Conservation (phyloP, 2,888 invertebrate species). For the Apotomis turbidana region DNA sequence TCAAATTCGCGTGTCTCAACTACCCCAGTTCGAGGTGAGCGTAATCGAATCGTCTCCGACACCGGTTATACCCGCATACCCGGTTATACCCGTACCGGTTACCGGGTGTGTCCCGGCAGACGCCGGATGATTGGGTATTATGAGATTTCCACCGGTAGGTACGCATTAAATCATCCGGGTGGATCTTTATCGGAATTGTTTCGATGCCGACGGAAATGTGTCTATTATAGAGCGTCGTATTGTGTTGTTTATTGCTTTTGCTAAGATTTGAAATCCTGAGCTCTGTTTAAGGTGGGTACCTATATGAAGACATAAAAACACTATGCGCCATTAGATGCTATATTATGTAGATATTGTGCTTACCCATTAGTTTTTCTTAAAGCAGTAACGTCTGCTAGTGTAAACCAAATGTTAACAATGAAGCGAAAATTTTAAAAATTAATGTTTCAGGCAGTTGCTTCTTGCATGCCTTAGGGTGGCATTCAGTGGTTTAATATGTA, state of each 20-base stretch:
- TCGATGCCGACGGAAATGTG: slow-evolving; percentile 50
- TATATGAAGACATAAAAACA: too few relatives aligned
- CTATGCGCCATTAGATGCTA: too few relatives aligned
- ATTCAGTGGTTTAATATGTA: too few relatives aligned
- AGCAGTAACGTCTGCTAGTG: too few relatives aligned
- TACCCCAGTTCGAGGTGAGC: slow-evolving; percentile 45
- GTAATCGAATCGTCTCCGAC: slow-evolving; percentile 56
- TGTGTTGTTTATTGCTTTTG: slow-evolving; percentile 3
- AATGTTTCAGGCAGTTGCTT: too few relatives aligned
- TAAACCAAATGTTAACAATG: too few relatives aligned
- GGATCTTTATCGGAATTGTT: slow-evolving; percentile 50
- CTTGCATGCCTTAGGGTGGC: too few relatives aligned
- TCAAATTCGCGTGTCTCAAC: slow-evolving; percentile 24
- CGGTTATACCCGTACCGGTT: slow-evolving; percentile 10
- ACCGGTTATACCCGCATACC: slow-evolving; percentile 45
- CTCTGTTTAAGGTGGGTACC: too few relatives aligned
- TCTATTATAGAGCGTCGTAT: slow-evolving; percentile 46
- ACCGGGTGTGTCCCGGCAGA: slow-evolving; percentile 53
- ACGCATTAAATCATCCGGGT: slow-evolving; percentile 70
- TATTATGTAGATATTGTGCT: too few relatives aligned
- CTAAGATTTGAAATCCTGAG: too few relatives aligned
- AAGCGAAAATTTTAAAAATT: too few relatives aligned
- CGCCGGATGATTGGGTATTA: slow-evolving; percentile 77
- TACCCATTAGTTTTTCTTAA: too few relatives aligned
- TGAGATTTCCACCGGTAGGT: slow-evolving; percentile 67